A percentile compares a stretch with the other conserved stretches of the same genome.
phyloP scores from a whole-genome alignment of 2,888 invertebrate species.

The Yponomeuta malinellus region DNA sequence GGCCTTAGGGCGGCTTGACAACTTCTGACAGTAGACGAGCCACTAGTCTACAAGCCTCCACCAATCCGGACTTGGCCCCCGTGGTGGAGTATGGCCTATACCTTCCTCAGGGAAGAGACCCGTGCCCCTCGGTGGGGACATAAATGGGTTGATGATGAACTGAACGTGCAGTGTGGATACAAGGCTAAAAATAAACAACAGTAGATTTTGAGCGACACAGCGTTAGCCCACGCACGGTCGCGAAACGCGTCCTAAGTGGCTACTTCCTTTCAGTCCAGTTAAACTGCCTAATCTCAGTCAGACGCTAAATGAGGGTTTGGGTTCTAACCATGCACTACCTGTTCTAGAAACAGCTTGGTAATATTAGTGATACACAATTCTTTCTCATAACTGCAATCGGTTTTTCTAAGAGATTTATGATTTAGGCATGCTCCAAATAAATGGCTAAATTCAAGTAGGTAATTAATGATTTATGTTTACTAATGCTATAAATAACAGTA shows the following conservation, averaged over 20 bases:
- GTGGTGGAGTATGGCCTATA: no score
- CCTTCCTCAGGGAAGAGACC: no score
- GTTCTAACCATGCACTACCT: neutral
- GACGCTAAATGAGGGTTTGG: neutral
- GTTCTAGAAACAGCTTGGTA: neutral
- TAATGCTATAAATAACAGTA: neutral
- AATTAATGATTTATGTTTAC: neutral
- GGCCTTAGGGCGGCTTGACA: no score
- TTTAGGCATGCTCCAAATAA: neutral
- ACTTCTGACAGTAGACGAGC: no score
- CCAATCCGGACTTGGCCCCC: no score
- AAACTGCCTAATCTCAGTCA: conserved; percentile 1
- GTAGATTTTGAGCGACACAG: neutral
- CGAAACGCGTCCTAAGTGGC: conserved; percentile 54
- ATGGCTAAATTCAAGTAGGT: neutral
- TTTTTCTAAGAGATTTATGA: neutral
- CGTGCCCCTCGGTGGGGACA: no score
- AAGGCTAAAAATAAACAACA: neutral
- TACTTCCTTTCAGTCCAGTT: conserved; percentile 43
- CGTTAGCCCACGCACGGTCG: conserved; percentile 42
- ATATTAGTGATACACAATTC: neutral
- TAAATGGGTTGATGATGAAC: no score
- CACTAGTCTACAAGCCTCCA: no score
- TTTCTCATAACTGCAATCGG: neutral
- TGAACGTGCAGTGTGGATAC: neutral